Base-by-base conservation (phyloP, 2,797 vertebrate genomes). In the Hippopotamyrus pictus region DNA sequence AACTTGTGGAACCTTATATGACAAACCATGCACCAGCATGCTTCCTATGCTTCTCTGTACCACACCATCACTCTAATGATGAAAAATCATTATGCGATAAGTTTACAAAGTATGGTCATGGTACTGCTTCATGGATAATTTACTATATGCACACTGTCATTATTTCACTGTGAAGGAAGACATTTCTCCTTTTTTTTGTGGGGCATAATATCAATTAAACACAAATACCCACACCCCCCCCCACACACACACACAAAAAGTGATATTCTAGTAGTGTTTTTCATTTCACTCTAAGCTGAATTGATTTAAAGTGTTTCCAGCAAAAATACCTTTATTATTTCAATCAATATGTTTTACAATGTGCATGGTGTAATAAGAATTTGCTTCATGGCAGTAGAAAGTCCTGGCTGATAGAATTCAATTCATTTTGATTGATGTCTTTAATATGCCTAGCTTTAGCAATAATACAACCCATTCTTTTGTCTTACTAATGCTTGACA, bases 391-490 rank as follows among this genome's bases (percentile, higher is more conserved):
- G 86, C 33, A 87, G 86, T 44, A 54, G 53, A 57, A 87, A 57
- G 29, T 87, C 53, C 51, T 87, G 51, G 51, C 86, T 51, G 50
- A 87, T 87, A 41, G 86, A 87, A 87, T 87, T 87, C 86, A 87
- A 87, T 87, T 87, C 57, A 87, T 87, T 87, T 87, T 87, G 86
- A 87, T 59, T 87, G 86, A 87, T 87, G 86, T 59, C 86, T 87
- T 87, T 87, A 87, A 87, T 87, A 87, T 87, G 86, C 86, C 86
- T 87, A 51, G 33, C 48, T 33, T 87, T 59, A n/a, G 51, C 53
- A 87, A 87, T 87, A 87, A 59, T 59, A 59, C 17, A 87, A 59
- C 48, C 84, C 14, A 33, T 86, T 86, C 51, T 87, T 59, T 57
- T 59, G 53, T 57, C 86, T 87, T 59, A 59, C 51, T 57, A 87